These are phyloP conservation scores for Spilarctia lutea DNA, from an alignment of 2,888 invertebrate genomes.

Conservation along the genomic window DNA sequence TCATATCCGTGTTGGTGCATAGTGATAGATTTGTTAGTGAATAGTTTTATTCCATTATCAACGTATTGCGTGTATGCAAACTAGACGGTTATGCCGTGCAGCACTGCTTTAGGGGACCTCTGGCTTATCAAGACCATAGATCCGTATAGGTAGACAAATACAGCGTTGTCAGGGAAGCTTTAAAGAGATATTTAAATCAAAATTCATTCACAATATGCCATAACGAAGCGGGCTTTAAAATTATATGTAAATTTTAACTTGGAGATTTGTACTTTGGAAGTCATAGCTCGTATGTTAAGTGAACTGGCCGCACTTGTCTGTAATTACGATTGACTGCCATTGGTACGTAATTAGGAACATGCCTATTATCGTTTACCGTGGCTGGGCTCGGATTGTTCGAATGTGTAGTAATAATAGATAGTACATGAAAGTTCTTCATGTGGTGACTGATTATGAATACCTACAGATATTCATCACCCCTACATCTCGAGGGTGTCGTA, in stretches of 20 bases:
- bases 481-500: too few relatives aligned
- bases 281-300: neutral
- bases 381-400: neutral
- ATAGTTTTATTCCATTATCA: neutral
- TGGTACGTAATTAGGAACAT: neutral
- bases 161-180: neutral
- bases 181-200: neutral
- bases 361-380: neutral
- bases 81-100: neutral
- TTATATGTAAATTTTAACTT: neutral
- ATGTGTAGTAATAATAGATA: too few relatives aligned
- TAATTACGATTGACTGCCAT: neutral
- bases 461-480: too few relatives aligned
- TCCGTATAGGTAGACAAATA: neutral
- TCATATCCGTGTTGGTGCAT: neutral
- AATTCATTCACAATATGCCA: too few relatives aligned
- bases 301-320: neutral
- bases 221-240: neutral
- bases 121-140: neutral
- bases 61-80: neutral
- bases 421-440: too few relatives aligned
- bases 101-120: neutral
- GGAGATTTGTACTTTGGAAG: neutral
- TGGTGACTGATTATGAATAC: too few relatives aligned
- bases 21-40: neutral